Evolutionary conservation across 2,797 vertebrate species (phyloP).

Genomic region (Galaxias olidus): DNA sequence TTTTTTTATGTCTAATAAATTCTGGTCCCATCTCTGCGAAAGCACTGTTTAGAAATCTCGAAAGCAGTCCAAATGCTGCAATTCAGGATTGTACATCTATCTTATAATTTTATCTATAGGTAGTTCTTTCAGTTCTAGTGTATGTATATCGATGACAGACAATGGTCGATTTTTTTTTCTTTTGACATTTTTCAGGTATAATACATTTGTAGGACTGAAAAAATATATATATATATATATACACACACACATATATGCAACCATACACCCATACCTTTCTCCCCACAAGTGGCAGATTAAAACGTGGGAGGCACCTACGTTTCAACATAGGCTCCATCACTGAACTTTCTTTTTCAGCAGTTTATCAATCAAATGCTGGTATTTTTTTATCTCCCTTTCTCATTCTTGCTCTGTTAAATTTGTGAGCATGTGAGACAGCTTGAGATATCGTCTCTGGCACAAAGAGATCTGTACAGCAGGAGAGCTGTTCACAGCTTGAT

Average conservation of each 20-base stretch:
- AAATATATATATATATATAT: too few species aligned
- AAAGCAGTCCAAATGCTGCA: too few species aligned
- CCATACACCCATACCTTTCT: not conserved
- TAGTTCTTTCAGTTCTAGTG: not conserved
- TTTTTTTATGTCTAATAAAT: too few species aligned
- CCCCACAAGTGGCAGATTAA: constrained; percentile 11
- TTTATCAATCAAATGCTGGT: constrained; percentile 16
- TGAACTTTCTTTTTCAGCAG: constrained; percentile 33
- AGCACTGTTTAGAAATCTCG: too few species aligned
- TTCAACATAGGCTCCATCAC: not conserved
- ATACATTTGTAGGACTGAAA: not conserved
- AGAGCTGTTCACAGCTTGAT: constrained; percentile 50
- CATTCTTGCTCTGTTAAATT: constrained; percentile 15
- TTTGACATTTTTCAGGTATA: not conserved
- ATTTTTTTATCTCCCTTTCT: not conserved
- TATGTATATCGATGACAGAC: constrained; percentile 1
- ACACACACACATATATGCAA: not conserved
- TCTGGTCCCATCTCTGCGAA: too few species aligned
- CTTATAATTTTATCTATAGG: too few species aligned
- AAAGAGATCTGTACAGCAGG: constrained; percentile 41
- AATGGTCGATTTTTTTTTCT: not conserved
- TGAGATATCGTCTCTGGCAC: constrained; percentile 40
- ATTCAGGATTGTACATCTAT: too few species aligned
- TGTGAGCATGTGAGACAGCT: constrained; percentile 34
- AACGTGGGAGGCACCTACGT: not conserved